Percentiles rank a stretch among this genome's conserved stretches.
phyloP scores from a whole-genome alignment of 92 coral and sea anemone species.

The Bergia puertoricense region DNA sequence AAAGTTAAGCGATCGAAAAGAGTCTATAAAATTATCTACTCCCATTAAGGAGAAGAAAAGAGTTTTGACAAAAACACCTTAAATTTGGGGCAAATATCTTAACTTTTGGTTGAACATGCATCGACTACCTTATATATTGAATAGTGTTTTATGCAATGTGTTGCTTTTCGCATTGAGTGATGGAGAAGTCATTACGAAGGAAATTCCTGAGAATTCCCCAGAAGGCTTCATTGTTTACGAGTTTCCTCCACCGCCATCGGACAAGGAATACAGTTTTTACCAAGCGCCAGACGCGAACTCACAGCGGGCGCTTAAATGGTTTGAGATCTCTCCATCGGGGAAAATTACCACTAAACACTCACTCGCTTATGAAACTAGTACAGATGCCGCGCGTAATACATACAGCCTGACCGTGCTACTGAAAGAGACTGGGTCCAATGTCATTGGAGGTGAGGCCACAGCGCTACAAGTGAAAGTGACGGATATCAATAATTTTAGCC shows the following conservation, averaged over 20 bases:
- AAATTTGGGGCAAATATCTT: background rate
- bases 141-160: background rate
- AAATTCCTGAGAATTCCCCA: constrained; percentile 13
- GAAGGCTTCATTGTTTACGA: constrained; percentile 56
- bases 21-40: no score
- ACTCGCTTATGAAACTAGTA: constrained; percentile 56
- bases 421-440: constrained; percentile 56
- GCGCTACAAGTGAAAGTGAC: constrained; percentile 66
- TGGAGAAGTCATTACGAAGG: constrained; percentile 24
- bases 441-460: constrained; percentile 66
- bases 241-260: constrained; percentile 63
- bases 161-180: background rate
- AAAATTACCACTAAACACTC: constrained; percentile 70
- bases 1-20: background rate
- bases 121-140: background rate
- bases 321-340: constrained; percentile 69
- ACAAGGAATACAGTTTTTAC: constrained; percentile 63
- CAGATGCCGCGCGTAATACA: constrained; percentile 42
- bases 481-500: constrained; percentile 73
- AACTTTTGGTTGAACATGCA: background rate
- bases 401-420: constrained; percentile 68
- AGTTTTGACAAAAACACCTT: background rate
- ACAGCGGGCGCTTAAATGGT: constrained; percentile 56
- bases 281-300: constrained; percentile 59
- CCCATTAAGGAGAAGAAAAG: background rate